Base-by-base conservation (phyloP, 2,113 vertebrate species). In the Gyps fulvus region DNA sequence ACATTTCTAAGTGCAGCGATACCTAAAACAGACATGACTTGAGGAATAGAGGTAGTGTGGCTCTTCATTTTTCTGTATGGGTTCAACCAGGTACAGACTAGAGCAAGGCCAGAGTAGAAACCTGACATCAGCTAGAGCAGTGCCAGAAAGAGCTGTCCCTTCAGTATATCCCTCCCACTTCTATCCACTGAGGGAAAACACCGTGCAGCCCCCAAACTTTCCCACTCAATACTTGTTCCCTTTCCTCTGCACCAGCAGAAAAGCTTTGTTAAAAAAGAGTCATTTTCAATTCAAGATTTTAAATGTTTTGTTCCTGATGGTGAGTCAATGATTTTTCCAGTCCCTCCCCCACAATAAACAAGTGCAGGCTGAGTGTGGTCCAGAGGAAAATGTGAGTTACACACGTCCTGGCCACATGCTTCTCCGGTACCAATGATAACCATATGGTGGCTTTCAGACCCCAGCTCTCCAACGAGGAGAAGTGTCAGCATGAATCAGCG, bases 341-440 rank as follows among this genome's bases (percentile, higher is more conserved):
- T 58, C 93, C 94, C 72, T 95, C 94, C 97, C 92, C 93, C 93
- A 84, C 83, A 17, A 40, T 65, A 70, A 97, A 97, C 95, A 95
- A 97, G 85, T 93, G 69, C 58, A 95, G 89, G 58, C 58, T 89
- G 95, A 97, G 90, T 88, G 85, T 91, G 84, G 93, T 95, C 90
- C 95, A 93, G 90, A 93, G 96, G 97, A 96, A 97, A 97, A 96
- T 83, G 82, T 88, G 83, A 97, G 74, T 63, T 82, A 5, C 82
- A 94, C 83, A 32, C 93, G 79, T 95, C 93, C 95, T 52, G 90
- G 92, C 95, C 93, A 83, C 45, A 87, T 77, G 89, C 57, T 73
- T 36, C 92, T 90, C 95, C 3, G 11, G 72, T 83, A 91, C 90
- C 96, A 82, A 95, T 95, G 96, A 94, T 83, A 96, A 96, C 94